Base-by-base conservation (phyloP, 2,888 invertebrate species). In the Calameuta idolon region DNA sequence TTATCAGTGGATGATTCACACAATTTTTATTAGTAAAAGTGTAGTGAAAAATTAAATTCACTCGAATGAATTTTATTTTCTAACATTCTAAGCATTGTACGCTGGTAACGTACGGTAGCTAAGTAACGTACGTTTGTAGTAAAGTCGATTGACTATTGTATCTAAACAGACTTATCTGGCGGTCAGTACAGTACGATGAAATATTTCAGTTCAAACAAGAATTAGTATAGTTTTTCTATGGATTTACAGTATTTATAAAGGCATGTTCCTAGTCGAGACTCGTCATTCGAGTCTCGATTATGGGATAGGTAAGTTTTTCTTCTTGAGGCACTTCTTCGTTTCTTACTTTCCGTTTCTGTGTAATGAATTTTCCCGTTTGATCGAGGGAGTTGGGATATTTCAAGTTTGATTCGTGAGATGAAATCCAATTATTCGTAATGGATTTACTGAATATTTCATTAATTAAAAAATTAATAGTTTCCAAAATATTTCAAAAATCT, bases 301-400 rank as follows among this genome's bases (percentile, higher is more conserved):
- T 83, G 81, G 83, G 81, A 79, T 85, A 85, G 87, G 87, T 87
- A 83, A 87, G 87, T 79, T 79, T 77, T 79, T 79, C 31, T 75
- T 69, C 73, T 5, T 23, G 23, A 23, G 23, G 55, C 9, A 55
- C 23, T 74, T 75, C 34, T 80, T 78, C 73, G 12, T 35, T 35
- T 88, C 88, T 81, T 83, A 91, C 92, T 90, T 93, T 88, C 93
- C 55, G 69, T 71, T 34, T 71, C 71, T 12, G 23, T 55, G 55
- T 23, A 23, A 55, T 23, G 23, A 23, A 55, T 55, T 55, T 55
- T 55, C 55, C 55, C 55, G 23, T 9, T 55, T 23, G 55, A 23
- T 55, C 55, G 23, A 55, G 23, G 9, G 55, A 55, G 55, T 23
- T 23, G 23, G 9, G 9, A 55, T 23, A 55, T 55, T 55, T 23